These are phyloP conservation scores for Drosophila orosa DNA, from an alignment of 1,140 invertebrate species.

Conservation along the genomic window DNA sequence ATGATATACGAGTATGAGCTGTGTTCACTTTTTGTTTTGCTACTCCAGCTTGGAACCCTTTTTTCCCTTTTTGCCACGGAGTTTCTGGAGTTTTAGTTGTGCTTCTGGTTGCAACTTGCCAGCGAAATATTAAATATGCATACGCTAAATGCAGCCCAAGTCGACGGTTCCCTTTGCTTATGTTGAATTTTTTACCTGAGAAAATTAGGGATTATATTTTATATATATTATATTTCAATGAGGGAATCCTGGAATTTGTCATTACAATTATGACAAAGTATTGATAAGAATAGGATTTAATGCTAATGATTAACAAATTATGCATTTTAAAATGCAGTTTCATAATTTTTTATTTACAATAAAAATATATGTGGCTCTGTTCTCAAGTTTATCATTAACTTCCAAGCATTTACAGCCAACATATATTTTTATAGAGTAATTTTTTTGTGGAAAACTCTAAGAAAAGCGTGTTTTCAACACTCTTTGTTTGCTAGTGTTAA, in stretches of 20 bases:
- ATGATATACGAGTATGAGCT: conserved; percentile 74
- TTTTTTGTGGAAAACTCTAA: neutral
- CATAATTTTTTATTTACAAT: no score
- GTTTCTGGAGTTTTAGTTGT: conserved; percentile 44
- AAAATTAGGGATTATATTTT: neutral
- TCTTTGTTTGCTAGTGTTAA: conserved; percentile 40
- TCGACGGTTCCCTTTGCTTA: conserved; percentile 19
- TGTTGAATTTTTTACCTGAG: conserved; percentile 6
- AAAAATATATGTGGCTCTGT: no score
- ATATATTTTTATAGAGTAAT: neutral
- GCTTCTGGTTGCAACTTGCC: conserved; percentile 43
- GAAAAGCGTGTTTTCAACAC: neutral
- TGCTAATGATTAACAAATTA: no score
- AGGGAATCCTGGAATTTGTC: neutral
- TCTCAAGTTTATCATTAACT: no score
- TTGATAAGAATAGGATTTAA: no score
- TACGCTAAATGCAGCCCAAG: conserved; percentile 54
- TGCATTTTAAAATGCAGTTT: no score
- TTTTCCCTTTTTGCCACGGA: conserved; percentile 31
- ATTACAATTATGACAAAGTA: no score
- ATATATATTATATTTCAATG: neutral
- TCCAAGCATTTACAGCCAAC: no score
- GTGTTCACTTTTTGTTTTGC: conserved; percentile 33
- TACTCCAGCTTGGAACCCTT: conserved; percentile 25
- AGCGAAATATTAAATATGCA: conserved; percentile 74